Base-by-base conservation (phyloP, 2,888 invertebrate genomes). In the Catocala sponsa region DNA sequence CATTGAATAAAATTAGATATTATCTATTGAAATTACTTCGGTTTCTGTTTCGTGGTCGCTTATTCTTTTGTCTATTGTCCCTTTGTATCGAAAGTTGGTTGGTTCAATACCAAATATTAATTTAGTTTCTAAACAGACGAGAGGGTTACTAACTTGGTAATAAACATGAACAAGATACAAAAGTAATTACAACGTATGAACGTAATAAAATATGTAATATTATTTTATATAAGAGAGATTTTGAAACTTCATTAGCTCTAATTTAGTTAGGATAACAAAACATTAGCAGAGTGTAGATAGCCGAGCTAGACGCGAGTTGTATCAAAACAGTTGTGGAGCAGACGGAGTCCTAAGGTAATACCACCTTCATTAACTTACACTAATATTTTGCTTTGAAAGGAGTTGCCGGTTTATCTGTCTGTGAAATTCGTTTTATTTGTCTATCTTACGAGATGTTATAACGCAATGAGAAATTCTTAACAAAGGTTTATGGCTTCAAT, bases 401-500 rank as follows among this genome's bases (percentile, higher is more conserved):
- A 69, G 68, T 63, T 70, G 72, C 53, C 68, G 63, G 68, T 78
- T 74, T 78, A 79, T 80, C 78, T 64, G 65, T 65, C 61, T 63
- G 69, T 74, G 70, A 81, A 82, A 80, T 82, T 81, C 69, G 70
- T 83, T 85, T 85, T 84, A 85, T 85, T 85, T 82, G 79, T 82
- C 78, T 72, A 71, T 76, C 77, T 81, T 83, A 84, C 79, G 81
- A 80, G 80, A 83, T 79, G 82, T 83, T 87, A 84, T 85, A 82
- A 79, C 76, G 85, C 85, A 83, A 88, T 87, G 86, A 85, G 89
- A 87, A 90, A 89, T 91, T 89, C 86, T 86, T 85, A 84, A 90
- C 88, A 89, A 87, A 85, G 87, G 88, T 92, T 91, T 91, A 92
- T 85, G 78, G 77, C 87, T 87, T 82, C 88, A 91, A 91, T 92